These are phyloP conservation scores for Drosophila malerkotliana DNA, from an alignment of 1,140 invertebrate genomes.

Conservation along the genomic window DNA sequence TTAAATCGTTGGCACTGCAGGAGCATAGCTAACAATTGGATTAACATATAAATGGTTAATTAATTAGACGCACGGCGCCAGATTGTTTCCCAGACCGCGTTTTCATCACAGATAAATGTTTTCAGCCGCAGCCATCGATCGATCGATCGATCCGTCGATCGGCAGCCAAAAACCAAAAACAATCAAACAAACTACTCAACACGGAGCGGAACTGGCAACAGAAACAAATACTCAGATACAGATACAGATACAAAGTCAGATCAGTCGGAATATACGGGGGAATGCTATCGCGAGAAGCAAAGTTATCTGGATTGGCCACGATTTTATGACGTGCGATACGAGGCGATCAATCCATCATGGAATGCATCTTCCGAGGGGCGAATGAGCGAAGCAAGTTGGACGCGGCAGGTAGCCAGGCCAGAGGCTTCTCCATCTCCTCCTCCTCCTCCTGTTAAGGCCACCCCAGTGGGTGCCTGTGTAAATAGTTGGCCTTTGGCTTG, in stretches of 20 bases:
- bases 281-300: neutral
- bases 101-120: constrained; percentile 44
- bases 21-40: constrained; percentile 57
- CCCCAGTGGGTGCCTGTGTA: constrained; percentile 79
- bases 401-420: constrained; percentile 62
- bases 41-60: constrained; percentile 81
- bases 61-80: constrained; percentile 76
- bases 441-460: constrained; percentile 27
- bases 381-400: constrained; percentile 19
- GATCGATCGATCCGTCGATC: constrained; percentile 51
- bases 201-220: constrained; percentile 54
- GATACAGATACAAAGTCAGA: neutral
- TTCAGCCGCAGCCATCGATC: constrained; percentile 41
- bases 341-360: constrained; percentile 77
- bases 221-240: constrained; percentile 41
- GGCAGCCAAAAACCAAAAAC: constrained; percentile 45
- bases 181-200: constrained; percentile 79
- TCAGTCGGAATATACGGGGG: neutral
- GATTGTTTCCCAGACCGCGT: constrained; percentile 57
- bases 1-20: constrained; percentile 19
- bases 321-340: constrained; percentile 79
- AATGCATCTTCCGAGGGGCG: constrained; percentile 42
- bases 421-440: constrained; percentile 7
- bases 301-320: constrained; percentile 34
- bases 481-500: constrained; percentile 73